Conservation (phyloP, 1,140 invertebrate species). For the Phocides pigmalion region DNA sequence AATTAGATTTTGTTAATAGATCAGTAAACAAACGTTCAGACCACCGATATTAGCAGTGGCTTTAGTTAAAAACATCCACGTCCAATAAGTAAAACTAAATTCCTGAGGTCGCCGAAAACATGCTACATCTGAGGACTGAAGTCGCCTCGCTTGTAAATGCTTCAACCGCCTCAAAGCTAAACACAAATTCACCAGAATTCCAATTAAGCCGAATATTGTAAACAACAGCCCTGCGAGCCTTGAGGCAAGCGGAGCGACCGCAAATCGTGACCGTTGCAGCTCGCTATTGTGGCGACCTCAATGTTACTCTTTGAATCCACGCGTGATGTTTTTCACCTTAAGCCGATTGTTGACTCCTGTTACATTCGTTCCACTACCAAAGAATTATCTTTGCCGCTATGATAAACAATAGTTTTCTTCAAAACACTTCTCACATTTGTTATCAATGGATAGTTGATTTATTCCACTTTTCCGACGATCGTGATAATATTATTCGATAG, state of each 20-base stretch:
- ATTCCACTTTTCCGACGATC: slow-evolving; percentile 9
- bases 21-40: no score
- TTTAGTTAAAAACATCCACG: no score
- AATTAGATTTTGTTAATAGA: no score
- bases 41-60: no score
- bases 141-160: no score
- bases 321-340: slow-evolving; percentile 34
- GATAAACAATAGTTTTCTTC: not conserved
- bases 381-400: slow-evolving; percentile 6
- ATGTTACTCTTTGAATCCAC: slow-evolving; percentile 27
- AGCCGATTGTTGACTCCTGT: slow-evolving; percentile 21
- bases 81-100: no score
- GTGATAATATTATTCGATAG: slow-evolving; percentile 15
- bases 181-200: not conserved
- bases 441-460: slow-evolving; percentile 18
- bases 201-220: slow-evolving; percentile 14
- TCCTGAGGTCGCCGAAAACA: no score
- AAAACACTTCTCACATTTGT: not conserved
- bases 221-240: slow-evolving; percentile 4
- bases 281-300: slow-evolving; percentile 22
- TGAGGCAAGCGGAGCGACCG: slow-evolving; percentile 19
- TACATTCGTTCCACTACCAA: slow-evolving; percentile 1
- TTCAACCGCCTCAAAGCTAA: not conserved
- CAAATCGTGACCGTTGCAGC: slow-evolving; percentile 16
- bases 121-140: no score